Evolutionary conservation across 2,113 vertebrate species (phyloP).

Genomic region (Nothocercus nigrocapillus): DNA sequence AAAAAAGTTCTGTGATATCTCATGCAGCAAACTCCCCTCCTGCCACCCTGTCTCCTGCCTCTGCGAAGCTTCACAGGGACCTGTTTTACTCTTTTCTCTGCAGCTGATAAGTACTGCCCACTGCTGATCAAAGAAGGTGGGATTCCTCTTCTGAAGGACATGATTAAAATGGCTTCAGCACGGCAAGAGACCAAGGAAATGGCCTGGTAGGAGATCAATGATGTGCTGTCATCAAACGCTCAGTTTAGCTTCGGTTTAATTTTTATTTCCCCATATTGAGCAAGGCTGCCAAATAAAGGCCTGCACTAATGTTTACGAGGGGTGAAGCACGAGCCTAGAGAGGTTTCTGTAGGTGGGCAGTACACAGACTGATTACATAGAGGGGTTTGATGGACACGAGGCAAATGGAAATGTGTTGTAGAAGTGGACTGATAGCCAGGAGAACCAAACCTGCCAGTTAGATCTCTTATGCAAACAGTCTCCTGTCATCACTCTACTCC

Average conservation of each 20-base stretch:
- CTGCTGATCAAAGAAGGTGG: conserved; percentile 96
- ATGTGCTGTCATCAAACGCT: not conserved
- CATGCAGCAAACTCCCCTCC: not conserved
- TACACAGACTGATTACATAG: not conserved
- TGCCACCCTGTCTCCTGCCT: not conserved
- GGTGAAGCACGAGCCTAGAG: not conserved
- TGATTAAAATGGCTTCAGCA: conserved; percentile 88
- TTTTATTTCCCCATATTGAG: not conserved
- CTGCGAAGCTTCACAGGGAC: not conserved
- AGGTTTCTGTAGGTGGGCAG: not conserved
- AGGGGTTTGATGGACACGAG: not conserved
- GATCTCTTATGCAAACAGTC: not conserved
- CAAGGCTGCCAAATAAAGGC: not conserved
- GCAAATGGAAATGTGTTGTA: not conserved
- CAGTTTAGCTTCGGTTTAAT: not conserved
- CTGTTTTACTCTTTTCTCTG: not conserved
- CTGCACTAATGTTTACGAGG: not conserved
- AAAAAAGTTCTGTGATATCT: not conserved
- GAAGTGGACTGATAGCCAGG: not conserved
- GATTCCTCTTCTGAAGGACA: conserved; percentile 85
- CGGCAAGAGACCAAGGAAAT: conserved; percentile 94
- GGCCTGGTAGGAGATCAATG: conserved; percentile 84
- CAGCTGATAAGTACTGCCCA: conserved; percentile 96
- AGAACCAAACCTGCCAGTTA: not conserved
- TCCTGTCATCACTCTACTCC: not conserved